phyloP scores from a whole-genome alignment of 2,888 invertebrate genomes.

The Trichogramma dendrolimi region DNA sequence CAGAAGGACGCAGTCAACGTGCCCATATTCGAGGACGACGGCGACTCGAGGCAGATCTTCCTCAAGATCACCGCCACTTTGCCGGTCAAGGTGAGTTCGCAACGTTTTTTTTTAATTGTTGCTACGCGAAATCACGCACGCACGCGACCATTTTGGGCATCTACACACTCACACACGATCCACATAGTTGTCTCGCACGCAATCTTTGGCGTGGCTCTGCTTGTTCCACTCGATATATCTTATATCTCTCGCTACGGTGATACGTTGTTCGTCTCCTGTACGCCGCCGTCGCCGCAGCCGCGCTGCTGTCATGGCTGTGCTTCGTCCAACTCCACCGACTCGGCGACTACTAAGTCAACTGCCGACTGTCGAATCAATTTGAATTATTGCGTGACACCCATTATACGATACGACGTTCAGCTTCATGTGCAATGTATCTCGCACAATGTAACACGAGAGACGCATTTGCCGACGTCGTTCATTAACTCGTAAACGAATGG shows the following conservation, averaged over 20 bases:
- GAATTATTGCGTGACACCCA: too few species aligned
- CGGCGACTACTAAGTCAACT: too few species aligned
- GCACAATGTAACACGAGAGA: too few species aligned
- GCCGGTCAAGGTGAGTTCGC: conserved; percentile 65
- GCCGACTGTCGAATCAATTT: too few species aligned
- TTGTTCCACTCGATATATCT: too few species aligned
- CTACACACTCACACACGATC: background rate
- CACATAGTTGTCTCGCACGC: background rate
- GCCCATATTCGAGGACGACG: conserved; percentile 67
- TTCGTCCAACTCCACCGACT: background rate
- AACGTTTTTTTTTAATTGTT: background rate
- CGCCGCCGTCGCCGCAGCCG: background rate
- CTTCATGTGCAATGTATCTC: too few species aligned
- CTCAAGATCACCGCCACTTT: conserved; percentile 69
- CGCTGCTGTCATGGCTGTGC: background rate
- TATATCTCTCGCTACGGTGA: too few species aligned
- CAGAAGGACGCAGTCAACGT: conserved; percentile 60
- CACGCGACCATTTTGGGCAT: conserved; percentile 34
- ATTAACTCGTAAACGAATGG: too few species aligned
- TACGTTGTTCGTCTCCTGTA: background rate
- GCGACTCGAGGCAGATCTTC: conserved; percentile 60
- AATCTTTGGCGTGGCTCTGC: too few species aligned
- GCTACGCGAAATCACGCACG: background rate
- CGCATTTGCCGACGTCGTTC: too few species aligned
- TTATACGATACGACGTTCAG: too few species aligned